Conservation (phyloP, 2,888 invertebrate species). For the Euplexia lucipara region DNA sequence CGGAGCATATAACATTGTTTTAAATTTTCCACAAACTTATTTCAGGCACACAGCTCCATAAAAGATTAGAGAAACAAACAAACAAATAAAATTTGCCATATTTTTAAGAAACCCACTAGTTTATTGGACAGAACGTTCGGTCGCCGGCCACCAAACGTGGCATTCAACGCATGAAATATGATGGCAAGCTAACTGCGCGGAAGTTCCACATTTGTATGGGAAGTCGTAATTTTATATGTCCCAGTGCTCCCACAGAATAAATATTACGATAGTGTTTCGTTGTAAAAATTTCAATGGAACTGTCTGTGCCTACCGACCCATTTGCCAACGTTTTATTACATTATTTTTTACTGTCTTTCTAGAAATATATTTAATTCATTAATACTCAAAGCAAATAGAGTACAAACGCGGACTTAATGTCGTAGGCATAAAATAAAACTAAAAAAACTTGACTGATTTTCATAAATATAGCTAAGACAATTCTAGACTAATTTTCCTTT, state of each 20-base stretch:
- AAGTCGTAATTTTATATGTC: constrained; percentile 69
- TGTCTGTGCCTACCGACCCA: constrained; percentile 20
- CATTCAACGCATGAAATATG: constrained; percentile 68
- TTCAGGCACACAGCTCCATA: neutral
- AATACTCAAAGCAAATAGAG: too few species aligned
- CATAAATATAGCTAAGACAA: too few species aligned
- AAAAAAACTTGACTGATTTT: too few species aligned
- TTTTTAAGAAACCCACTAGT: constrained; percentile 56
- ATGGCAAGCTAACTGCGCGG: constrained; percentile 68
- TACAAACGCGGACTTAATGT: too few species aligned
- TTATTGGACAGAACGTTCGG: constrained; percentile 54
- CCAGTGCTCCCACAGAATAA: constrained; percentile 53
- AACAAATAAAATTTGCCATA: constrained; percentile 44
- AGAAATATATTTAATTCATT: too few species aligned
- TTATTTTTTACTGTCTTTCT: neutral
- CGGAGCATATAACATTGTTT: too few species aligned
- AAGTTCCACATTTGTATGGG: constrained; percentile 70
- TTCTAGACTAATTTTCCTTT: too few species aligned
- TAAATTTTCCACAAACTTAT: neutral
- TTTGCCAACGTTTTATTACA: constrained; percentile 11
- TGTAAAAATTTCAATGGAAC: constrained; percentile 41
- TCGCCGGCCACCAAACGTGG: constrained; percentile 55
- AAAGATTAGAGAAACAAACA: constrained; percentile 24
- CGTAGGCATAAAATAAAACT: neutral
- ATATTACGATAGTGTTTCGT: constrained; percentile 48